phyloP scores from a whole-genome alignment of 2,888 invertebrate genomes.

The Nomada fabriciana region DNA sequence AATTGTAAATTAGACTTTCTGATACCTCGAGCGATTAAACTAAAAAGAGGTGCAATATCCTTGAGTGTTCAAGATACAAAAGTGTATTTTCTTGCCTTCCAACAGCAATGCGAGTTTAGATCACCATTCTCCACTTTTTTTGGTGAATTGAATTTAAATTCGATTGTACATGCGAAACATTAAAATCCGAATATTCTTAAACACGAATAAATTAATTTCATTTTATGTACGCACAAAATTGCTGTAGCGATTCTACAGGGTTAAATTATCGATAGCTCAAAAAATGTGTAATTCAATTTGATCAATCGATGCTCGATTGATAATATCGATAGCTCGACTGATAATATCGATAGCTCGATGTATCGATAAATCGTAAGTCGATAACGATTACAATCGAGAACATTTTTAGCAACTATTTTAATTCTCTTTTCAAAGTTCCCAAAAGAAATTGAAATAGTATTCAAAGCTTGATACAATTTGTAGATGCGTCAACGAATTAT shows the following conservation, averaged over 20 bases:
- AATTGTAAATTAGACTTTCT: neutral
- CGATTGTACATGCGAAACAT: neutral
- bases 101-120: conserved; percentile 32
- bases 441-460: neutral
- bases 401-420: neutral
- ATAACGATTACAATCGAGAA: neutral
- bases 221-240: no score
- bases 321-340: neutral
- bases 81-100: conserved; percentile 24
- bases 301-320: neutral
- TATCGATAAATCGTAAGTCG: neutral
- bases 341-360: conserved; percentile 4
- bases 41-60: conserved; percentile 29
- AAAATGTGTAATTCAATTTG: neutral
- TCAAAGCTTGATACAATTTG: neutral
- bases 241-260: no score
- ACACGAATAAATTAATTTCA: neutral
- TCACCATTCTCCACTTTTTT: neutral
- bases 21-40: neutral
- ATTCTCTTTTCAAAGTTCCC: no score
- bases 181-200: neutral
- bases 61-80: conserved; percentile 20
- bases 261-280: neutral
- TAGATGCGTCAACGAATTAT: neutral
- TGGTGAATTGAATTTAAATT: conserved; percentile 2